phyloP scores from a whole-genome alignment of 2,113 vertebrate species.

The Myrmecophaga tridactyla region DNA sequence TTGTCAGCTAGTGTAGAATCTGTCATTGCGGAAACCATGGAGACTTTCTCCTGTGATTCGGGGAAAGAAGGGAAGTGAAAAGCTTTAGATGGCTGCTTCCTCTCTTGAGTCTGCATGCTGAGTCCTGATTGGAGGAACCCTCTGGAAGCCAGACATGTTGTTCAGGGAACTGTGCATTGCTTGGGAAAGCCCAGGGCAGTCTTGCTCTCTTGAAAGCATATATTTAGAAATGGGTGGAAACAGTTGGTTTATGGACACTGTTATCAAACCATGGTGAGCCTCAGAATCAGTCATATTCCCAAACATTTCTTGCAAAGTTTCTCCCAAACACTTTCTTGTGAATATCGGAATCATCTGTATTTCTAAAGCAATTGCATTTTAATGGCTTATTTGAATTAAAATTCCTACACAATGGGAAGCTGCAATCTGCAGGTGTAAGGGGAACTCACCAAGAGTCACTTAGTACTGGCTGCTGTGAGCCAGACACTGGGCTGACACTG shows the following conservation, averaged over 20 bases:
- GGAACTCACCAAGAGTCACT: neutral
- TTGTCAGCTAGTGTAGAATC: neutral
- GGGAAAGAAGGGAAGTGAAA: neutral
- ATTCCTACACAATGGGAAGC: neutral
- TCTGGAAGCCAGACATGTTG: neutral
- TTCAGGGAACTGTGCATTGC: neutral
- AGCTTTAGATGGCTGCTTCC: neutral
- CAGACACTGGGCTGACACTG: neutral
- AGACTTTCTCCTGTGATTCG: conserved; percentile 43
- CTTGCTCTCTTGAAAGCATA: neutral
- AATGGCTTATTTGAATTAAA: neutral
- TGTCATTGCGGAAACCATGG: conserved; percentile 24
- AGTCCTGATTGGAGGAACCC: neutral
- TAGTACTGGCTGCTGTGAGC: neutral
- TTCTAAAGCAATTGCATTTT: neutral
- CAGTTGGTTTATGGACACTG: neutral
- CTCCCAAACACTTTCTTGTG: neutral
- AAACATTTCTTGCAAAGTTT: neutral
- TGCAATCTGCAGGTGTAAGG: neutral
- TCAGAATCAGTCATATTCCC: neutral
- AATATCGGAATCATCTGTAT: neutral
- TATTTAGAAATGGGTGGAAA: neutral
- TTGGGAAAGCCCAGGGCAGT: neutral
- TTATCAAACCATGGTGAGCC: neutral
- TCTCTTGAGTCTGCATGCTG: neutral